Base-by-base conservation (phyloP, 2,113 vertebrate genomes). In the Poeciliopsis turrubarensis region DNA sequence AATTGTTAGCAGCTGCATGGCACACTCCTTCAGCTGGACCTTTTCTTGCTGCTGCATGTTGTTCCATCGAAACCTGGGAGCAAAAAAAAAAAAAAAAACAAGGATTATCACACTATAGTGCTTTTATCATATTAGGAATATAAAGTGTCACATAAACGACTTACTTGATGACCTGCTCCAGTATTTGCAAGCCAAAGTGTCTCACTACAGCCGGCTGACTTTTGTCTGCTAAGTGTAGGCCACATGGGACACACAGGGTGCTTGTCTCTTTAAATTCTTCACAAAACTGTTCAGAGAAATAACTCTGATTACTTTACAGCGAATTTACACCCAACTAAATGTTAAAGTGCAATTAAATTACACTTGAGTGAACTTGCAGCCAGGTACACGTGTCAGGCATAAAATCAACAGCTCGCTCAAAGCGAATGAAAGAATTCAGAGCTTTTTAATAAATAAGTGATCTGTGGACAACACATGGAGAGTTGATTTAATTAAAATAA, bases 91-190 rank as follows among this genome's bases (percentile, higher is more conserved):
- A 17, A 12, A n/a, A 29, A 65, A 22, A 17, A 12, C 14, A 29
- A 11, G 0, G 19, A 41, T 1, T n/a, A 10, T 1, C 57, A 1
- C 74, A 22, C 68, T 2, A 25, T n/a, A 5, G 13, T 67, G 0
- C 22, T 74, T 65, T 68, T 13, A 26, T 7, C 26, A 32, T 39
- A 17, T 3, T 17, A 29, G 2, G 4, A 3, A 63, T 37, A 54
- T 9, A 0, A 22, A 15, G 19, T 25, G 3, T 19, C 22, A 14
- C 7, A 14, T 3, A 37, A 64, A 12, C 2, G 13, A 92, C 98
- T 96, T 93, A 99, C 98, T 99, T 99, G 89, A 99, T 95, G 78
- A 97, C 96, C 62, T 99, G 98, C 86, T 99, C 98, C 94, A 99
- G 80, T 75, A 98, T 96, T 92, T 99, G 98, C 89, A 99, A 94